These are phyloP conservation scores for Oxyruncus cristatus DNA, from an alignment of 2,113 vertebrate species.

Conservation along the genomic window DNA sequence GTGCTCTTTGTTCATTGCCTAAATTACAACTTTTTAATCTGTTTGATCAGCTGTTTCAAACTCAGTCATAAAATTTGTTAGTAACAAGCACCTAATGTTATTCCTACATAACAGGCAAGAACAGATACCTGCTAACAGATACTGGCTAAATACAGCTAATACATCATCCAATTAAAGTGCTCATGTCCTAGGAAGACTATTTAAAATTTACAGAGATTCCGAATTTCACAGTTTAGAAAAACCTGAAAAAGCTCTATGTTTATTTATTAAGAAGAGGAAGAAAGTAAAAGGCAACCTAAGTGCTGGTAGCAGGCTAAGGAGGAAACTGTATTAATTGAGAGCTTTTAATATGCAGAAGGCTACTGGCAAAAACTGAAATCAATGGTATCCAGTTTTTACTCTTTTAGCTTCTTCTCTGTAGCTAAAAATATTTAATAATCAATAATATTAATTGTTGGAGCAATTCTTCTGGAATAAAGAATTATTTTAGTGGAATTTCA, in stretches of 20 bases:
- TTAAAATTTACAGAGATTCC: background rate
- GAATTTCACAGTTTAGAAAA: background rate
- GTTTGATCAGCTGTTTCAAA: background rate
- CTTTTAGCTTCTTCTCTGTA: background rate
- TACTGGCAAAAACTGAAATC: background rate
- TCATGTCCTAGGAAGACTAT: background rate
- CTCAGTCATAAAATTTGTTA: background rate
- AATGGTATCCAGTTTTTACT: background rate
- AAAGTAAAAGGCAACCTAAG: background rate
- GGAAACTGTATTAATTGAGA: background rate
- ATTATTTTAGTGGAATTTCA: conserved; percentile 74
- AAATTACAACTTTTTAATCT: background rate
- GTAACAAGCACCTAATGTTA: background rate
- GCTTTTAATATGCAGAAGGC: background rate
- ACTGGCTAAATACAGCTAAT: background rate
- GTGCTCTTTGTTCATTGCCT: background rate
- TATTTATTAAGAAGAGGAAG: background rate
- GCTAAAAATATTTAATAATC: background rate
- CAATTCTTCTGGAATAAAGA: conserved; percentile 74
- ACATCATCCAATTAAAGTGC: background rate
- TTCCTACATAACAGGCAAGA: background rate
- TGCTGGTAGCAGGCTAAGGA: background rate
- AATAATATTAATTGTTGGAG: conserved; percentile 56
- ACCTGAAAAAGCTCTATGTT: background rate
- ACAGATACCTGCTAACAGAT: background rate